Evolutionary conservation across 1,140 invertebrate genomes (phyloP).

Genomic region (Dendrolimus kikuchii): DNA sequence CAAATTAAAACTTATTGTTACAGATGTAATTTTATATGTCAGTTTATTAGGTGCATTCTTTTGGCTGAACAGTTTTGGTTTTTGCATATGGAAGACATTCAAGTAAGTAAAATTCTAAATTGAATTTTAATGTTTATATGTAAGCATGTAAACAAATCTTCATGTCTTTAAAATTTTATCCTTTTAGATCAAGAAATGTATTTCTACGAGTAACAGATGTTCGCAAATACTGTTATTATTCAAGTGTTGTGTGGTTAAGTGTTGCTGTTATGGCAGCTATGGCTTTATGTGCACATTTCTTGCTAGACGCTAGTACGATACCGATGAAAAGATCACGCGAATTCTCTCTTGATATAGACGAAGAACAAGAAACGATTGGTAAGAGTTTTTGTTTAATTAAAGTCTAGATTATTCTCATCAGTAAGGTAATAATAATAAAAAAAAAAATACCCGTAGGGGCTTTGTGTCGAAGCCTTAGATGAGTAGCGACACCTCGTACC

Average conservation of each 20-base stretch:
- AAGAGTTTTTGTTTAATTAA: too few species aligned
- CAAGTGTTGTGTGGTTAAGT: slow-evolving; percentile 83
- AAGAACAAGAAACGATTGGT: slow-evolving; percentile 74
- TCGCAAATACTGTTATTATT: slow-evolving; percentile 89
- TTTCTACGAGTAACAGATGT: slow-evolving; percentile 87
- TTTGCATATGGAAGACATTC: slow-evolving; percentile 90
- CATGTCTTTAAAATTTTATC: not conserved
- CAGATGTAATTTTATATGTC: slow-evolving; percentile 83
- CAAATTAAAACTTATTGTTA: slow-evolving; percentile 40
- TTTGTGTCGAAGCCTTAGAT: too few species aligned
- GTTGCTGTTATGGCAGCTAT: slow-evolving; percentile 79
- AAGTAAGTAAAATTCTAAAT: slow-evolving; percentile 64
- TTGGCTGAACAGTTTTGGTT: slow-evolving; percentile 87
- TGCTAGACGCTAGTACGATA: slow-evolving; percentile 78
- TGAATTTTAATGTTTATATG: not conserved
- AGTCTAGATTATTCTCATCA: too few species aligned
- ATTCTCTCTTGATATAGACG: slow-evolving; percentile 59
- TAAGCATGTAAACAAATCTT: not conserved
- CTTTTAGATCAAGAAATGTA: slow-evolving; percentile 83
- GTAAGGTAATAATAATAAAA: too few species aligned
- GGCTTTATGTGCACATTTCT: slow-evolving; percentile 85
- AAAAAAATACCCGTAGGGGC: too few species aligned
- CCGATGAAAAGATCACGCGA: slow-evolving; percentile 63
- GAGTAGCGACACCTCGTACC: too few species aligned
- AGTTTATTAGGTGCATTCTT: slow-evolving; percentile 85